Evolutionary conservation across 2,888 invertebrate species (phyloP), one percentile per base, ranked within the genome.

Genomic region (Epinotia nisella): DNA sequence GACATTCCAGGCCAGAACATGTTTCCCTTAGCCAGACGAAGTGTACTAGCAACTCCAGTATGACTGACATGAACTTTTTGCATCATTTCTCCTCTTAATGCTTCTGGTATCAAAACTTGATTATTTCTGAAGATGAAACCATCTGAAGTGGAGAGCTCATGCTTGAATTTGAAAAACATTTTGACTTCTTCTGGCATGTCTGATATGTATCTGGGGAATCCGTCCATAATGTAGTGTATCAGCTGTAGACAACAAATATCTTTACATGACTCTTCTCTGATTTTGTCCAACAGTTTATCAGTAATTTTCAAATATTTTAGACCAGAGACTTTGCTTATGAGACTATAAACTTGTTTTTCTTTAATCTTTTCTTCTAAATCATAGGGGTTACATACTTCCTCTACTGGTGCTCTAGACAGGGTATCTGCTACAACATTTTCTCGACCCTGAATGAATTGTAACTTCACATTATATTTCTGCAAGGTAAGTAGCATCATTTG

Each of bases 151-250:
- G 49, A 49, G 4, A 49, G 49, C 15, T 49, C 49, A 49, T 49
- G 49, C 15, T 49, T 49, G 15, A 49, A 49, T 49, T 49, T 49
- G 15, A 15, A 49, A 15, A 49, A 15, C 15, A 15, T 15, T 15
- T 49, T 49, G 49, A 49, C 4, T 15, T 49, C 49, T 49, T 13
- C 49, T 0, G 49, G 49, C 4, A 49, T 15, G 15, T 49, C 49
- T 49, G 49, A 49, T 49, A 49, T 49, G 49, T 49, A 49, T 49
- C 49, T 49, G 49, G 49, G 49, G 15, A 49, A 49, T 49, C 49
- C 49, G 15, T 49, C 15, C 4, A 49, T 15, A 15, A 49, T 49
- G 15, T 15, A 49, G 1, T 49, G 11, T 15, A 4, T 49, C 1
- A 49, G 15, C 11, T 49, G 49, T 15, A 15, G 49, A 15, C 49